These are phyloP conservation scores for Cervus canadensis DNA, from an alignment of 2,113 vertebrate genomes.

Conservation along the genomic window DNA sequence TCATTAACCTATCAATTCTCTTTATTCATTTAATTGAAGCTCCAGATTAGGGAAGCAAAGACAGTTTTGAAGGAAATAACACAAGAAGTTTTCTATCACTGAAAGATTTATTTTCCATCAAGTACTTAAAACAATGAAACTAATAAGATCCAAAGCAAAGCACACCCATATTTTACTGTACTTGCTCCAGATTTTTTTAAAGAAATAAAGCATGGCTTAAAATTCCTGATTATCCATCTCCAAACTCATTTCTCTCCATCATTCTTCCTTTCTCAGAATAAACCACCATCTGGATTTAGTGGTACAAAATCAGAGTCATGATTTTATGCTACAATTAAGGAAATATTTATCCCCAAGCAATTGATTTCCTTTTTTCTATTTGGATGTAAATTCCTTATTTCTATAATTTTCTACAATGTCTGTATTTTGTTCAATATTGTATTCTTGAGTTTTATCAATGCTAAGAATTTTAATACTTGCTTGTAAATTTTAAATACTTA, in stretches of 20 bases:
- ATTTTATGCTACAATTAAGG: not conserved
- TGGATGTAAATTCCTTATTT: not conserved
- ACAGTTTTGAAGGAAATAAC: not conserved
- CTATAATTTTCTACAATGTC: not conserved
- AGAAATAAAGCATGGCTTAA: not conserved
- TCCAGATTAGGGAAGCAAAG: not conserved
- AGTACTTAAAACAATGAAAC: not conserved
- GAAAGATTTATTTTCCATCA: not conserved
- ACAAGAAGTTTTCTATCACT: not conserved
- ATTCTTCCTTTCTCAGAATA: not conserved
- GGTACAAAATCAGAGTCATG: not conserved
- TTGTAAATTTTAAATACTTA: conserved; percentile 18
- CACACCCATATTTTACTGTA: not conserved
- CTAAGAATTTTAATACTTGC: not conserved
- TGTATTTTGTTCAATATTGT: not conserved
- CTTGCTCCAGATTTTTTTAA: not conserved
- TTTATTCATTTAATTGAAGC: not conserved
- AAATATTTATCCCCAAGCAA: not conserved
- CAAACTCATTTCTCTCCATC: not conserved
- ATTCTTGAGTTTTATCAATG: not conserved
- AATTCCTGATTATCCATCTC: not conserved
- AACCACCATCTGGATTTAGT: not conserved
- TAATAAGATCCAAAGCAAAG: not conserved
- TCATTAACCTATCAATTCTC: not conserved
- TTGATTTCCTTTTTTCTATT: not conserved